Base-by-base conservation (phyloP, 2,888 invertebrate genomes). In the Sarcophaga caerulescens region DNA sequence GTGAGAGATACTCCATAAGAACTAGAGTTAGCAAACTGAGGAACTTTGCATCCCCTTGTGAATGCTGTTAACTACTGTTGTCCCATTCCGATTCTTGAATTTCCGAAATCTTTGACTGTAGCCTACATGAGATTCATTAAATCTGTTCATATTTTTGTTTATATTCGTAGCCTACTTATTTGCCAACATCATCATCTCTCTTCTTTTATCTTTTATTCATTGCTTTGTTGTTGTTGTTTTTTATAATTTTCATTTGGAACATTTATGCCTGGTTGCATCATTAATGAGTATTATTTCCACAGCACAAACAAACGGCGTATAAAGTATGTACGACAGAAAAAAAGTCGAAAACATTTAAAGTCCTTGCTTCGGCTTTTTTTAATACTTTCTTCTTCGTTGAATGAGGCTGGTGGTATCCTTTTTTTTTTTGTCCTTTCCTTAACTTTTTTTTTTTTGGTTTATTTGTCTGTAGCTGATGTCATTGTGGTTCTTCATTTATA, bases 271-370 rank as follows among this genome's bases (percentile, higher is more conserved):
- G 76, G 86, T 83, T 88, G 86, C 88, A 88, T 88, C 85, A 84
- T 84, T 88, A 87, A 87, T 87, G 88, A 85, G 84, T 63, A 84
- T 84, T 88, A 84, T 84, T 88, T 87, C 79, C 71, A 71, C 45
- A 66, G 14, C 52, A 65, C 69, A 78, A 87, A 84, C 59, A 84
- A 84, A 63, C 75, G 21, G 57, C 62, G 19, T 76, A 70, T 45
- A 74, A 68, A 69, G 35, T 35, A 35, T 35, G 35, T 52, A 75
- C 35, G 23, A n/a, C 25, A 52, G 62, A 63, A 69, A 62, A 21
- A 60, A 19, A 35, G 1, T 0, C 35, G 35, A 73, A 45, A 45
- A 47, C 35, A 63, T 69, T 59, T 68, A 69, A 79, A 75, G 65
- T 52, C 65, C 23, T 70, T 75, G 63, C 47, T 47, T 63, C n/a